Conservation (phyloP, 2,797 vertebrate species). For the Bufotes viridis region DNA sequence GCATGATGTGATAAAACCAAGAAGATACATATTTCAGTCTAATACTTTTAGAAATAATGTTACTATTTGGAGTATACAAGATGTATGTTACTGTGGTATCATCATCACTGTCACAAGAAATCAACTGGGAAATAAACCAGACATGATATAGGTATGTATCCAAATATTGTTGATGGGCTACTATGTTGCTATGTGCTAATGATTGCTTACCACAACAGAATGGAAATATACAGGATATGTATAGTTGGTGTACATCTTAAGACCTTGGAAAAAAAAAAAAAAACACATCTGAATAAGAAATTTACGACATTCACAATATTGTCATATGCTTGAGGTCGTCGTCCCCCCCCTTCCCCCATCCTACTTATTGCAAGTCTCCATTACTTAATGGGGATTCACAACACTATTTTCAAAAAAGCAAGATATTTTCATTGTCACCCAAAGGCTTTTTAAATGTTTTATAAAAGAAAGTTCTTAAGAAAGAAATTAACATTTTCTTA, state of each 20-base stretch:
- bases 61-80: background rate
- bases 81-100: background rate
- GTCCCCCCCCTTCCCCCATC: background rate
- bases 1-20: background rate
- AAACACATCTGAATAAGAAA: background rate
- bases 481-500: slow-evolving; percentile 71
- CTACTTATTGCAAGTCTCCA: background rate
- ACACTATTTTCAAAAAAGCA: slow-evolving; percentile 38
- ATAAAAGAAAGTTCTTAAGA: slow-evolving; percentile 62
- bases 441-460: slow-evolving; percentile 62
- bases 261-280: background rate
- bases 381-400: slow-evolving; percentile 29
- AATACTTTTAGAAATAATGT: background rate
- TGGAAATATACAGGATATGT: background rate
- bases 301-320: slow-evolving; percentile 29
- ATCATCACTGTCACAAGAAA: background rate
- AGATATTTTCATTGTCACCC: slow-evolving; percentile 47
- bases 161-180: background rate
- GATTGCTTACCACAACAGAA: background rate
- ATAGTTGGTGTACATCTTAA: background rate
- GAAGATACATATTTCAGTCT: background rate
- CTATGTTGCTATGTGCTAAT: background rate
- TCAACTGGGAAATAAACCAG: background rate
- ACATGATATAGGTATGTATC: background rate
- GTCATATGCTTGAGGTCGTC: slow-evolving; percentile 17